These are phyloP conservation scores for Drosophila sordidapex DNA, from an alignment of 2,888 invertebrate genomes.

Conservation along the genomic window DNA sequence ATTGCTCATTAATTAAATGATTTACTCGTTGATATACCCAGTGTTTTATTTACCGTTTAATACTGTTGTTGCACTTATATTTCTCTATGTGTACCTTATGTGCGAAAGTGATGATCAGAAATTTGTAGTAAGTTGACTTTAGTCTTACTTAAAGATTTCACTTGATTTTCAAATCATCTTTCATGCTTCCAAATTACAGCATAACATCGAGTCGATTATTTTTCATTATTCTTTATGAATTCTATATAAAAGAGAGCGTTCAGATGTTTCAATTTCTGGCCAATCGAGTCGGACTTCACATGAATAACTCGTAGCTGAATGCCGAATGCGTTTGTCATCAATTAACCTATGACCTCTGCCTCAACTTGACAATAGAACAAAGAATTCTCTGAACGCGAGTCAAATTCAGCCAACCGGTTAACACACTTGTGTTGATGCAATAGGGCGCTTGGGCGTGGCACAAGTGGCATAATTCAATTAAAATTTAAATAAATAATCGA, in stretches of 20 bases:
- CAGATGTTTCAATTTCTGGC: conserved; percentile 65
- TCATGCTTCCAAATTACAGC: background rate
- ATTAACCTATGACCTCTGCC: conserved; percentile 70
- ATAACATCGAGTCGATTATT: background rate
- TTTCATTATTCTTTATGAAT: conserved; percentile 19
- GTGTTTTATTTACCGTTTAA: background rate
- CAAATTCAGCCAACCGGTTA: conserved; percentile 41
- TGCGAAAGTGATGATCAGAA: background rate
- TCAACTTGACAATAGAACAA: conserved; percentile 54
- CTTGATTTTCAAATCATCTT: background rate
- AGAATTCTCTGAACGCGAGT: conserved; percentile 37
- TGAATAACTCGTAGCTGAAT: conserved; percentile 27
- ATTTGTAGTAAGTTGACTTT: background rate
- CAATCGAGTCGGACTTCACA: conserved; percentile 12
- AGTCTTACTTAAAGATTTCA: background rate
- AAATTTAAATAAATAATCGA: conserved; percentile 56
- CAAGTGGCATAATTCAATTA: conserved; percentile 66
- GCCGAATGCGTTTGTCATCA: conserved; percentile 67
- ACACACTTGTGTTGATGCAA: conserved; percentile 21
- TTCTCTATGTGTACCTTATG: background rate
- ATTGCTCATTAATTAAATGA: conserved; percentile 78
- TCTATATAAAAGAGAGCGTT: conserved; percentile 30
- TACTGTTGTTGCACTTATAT: background rate
- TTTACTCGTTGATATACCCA: conserved; percentile 41
- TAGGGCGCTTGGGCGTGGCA: conserved; percentile 40